Base-by-base conservation (phyloP, 2,797 vertebrate species). In the Microctenopoma lineatum region DNA sequence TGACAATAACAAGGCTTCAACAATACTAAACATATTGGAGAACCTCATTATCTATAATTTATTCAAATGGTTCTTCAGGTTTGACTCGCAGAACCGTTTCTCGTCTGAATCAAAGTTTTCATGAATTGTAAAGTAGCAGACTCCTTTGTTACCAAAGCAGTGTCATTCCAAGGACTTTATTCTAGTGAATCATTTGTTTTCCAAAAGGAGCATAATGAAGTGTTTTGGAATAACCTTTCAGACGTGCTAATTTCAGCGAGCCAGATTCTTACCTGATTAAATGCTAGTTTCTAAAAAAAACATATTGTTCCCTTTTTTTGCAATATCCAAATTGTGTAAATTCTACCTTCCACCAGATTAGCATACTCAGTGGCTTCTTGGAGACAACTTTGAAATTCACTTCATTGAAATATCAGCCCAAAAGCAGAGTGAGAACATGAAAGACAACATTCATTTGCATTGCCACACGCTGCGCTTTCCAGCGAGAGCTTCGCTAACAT, bases 131-230 rank as follows among this genome's bases (percentile, higher is more conserved):
- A 80, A 85, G 66, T 14, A 60, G 61, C 2, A 1, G 12, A 55
- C 41, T 53, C 12, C 16, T 70, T 66, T 57, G 58, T 38, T 53
- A 29, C 51, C 9, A 26, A 71, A 61, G 52, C 1, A 0, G 38
- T 44, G 36, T 75, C 44, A 57, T 59, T 60, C 69, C 73, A 74
- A 83, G 77, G 70, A 75, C 29, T 76, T 66, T 56, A 62, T 52
- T 70, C 15, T 34, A 77, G 80, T 16, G 25, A 77, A 16, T 75
- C 26, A 48, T 81, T 75, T 70, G 57, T 79, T 79, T 78, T 18
- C 36, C 18, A 68, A 68, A 77, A 66, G 25, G 11, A 39, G n/a
- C 15, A 66, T 32, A 73, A 79, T 65, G 32, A 65, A 70, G 51
- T 50, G 56, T 66, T 80, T 70, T 77, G 42, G 44, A 74, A 13